Evolutionary conservation across 2,888 invertebrate genomes (phyloP).

Genomic region (Orchesellides sinensis): DNA sequence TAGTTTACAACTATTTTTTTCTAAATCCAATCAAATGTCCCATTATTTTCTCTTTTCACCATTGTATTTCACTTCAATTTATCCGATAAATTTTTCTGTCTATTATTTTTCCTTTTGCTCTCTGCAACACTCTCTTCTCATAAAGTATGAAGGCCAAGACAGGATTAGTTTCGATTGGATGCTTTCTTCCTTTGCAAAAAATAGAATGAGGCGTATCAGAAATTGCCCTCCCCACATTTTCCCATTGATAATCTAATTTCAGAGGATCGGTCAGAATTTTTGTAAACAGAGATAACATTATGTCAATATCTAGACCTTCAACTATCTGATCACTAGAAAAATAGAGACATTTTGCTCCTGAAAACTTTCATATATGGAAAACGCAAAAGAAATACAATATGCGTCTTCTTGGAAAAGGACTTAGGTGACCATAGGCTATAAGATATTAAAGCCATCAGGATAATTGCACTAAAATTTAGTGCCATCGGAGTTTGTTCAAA

Average conservation of each 20-base stretch:
- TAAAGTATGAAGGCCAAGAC: not conserved
- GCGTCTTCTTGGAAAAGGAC: no score
- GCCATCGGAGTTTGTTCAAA: slow-evolving; percentile 20
- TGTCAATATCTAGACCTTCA: no score
- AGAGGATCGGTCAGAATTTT: slow-evolving; percentile 1
- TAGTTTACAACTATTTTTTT: not conserved
- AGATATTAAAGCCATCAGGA: slow-evolving; percentile 41
- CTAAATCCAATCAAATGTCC: slow-evolving; percentile 42
- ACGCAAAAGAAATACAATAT: no score
- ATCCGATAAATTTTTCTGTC: slow-evolving; percentile 31
- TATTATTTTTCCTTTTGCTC: slow-evolving; percentile 24
- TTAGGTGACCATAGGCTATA: no score
- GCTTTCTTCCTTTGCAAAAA: slow-evolving; percentile 19
- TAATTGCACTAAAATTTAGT: slow-evolving; percentile 50
- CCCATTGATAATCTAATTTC: slow-evolving; percentile 33
- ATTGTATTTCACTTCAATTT: slow-evolving; percentile 25
- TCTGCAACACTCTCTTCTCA: not conserved
- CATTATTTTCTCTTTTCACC: slow-evolving; percentile 31
- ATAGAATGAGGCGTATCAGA: slow-evolving; percentile 15
- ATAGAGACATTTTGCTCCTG: no score
- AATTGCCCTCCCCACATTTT: slow-evolving; percentile 5
- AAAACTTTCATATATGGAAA: no score
- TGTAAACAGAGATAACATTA: slow-evolving; percentile 5
- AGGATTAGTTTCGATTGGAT: slow-evolving; percentile 8
- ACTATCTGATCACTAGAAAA: no score